Base-by-base conservation (phyloP, 2,888 invertebrate genomes). In the Thymelicus acteon region DNA sequence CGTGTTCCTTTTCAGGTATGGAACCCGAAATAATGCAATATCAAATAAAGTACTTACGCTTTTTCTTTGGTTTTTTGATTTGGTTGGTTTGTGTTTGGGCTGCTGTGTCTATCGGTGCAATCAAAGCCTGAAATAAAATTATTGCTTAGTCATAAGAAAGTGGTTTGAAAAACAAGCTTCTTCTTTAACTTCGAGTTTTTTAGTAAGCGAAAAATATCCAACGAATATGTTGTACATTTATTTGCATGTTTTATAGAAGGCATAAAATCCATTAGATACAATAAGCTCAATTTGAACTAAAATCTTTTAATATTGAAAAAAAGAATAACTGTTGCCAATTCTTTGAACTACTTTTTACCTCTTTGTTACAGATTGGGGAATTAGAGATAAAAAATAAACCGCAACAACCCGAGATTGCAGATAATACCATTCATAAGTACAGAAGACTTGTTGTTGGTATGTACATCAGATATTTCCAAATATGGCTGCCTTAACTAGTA, bases 61-160 rank as follows among this genome's bases (percentile, higher is more conserved):
- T 90, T 80, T 84, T 84, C 80, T 86, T 91, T 44, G 83, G 74
- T 78, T 89, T 88, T 77, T 80, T 83, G 71, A 82, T 75, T 74
- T 87, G 86, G 39, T 60, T 87, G 86, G 69, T 63, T 75, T 80
- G 79, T 67, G 85, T 83, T 78, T 85, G 86, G 47, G 82, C 84
- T 73, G 88, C 82, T 76, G 85, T 80, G 73, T 90, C 90, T 57
- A 63, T 69, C 10, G 62, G 69, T 57, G 69, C 72, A 81, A 66
- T 47, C 60, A 72, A 68, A 67, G 67, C 71, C 67, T 68, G 39
- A 61, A 74, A 68, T 24, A 49, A 60, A 54, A 19, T 57, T 48
- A 70, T 67, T 68, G n/a, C 5, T 40, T 40, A 40, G 40, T 40
- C 7, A 40, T 40, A 40, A 5, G 5, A 31, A 2, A 2, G 31